Evolutionary conservation across 2,797 vertebrate genomes (phyloP), one percentile per base, ranked within the genome.

Genomic region (Typhlichthys subterraneus): DNA sequence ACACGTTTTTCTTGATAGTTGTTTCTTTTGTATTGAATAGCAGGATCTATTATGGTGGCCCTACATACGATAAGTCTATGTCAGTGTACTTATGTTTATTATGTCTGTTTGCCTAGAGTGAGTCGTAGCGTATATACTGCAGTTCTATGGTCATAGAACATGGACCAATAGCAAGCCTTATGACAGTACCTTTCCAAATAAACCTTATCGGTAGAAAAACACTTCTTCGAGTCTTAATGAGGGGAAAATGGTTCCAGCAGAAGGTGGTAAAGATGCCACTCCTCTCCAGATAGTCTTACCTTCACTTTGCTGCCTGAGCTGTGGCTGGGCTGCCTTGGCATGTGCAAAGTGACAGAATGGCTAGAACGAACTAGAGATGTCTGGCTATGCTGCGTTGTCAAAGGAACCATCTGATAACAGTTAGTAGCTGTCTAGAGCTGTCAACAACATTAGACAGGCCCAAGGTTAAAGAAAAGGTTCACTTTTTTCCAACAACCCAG

Each of bases 41-140:
- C 95, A 98, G 95, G 95, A 96, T 97, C 95, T 97, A 95, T 95
- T 96, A 92, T 89, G 81, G 73, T 74, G 65, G 72, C 57, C 55
- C 66, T 67, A 70, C 55, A 23, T 61, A 60, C 54, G 53, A 73
- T 59, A 72, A 51, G 23, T 72, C 62, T 69, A 50, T 64, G 61
- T 84, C 70, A 61, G 59, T 80, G 79, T 67, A 65, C 23, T 19
- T 68, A n/a, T 0, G 3, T 23, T 62, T 5, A 19, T 73, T 62
- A 64, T 1, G 63, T 63, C n/a, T 58, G 71, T 42, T 51, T 57
- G 49, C 56, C 17, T 58, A 57, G 17, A 73, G 64, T 52, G 52
- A 62, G 23, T 51, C 57, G 6, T 56, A 49, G 57, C 69, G 65
- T 9, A 42, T 42, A 42, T 9, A 10, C 7, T 42, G 9, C 7